These are phyloP conservation scores for Belonocnema kinseyi DNA, from an alignment of 1,140 invertebrate genomes.

Conservation along the genomic window DNA sequence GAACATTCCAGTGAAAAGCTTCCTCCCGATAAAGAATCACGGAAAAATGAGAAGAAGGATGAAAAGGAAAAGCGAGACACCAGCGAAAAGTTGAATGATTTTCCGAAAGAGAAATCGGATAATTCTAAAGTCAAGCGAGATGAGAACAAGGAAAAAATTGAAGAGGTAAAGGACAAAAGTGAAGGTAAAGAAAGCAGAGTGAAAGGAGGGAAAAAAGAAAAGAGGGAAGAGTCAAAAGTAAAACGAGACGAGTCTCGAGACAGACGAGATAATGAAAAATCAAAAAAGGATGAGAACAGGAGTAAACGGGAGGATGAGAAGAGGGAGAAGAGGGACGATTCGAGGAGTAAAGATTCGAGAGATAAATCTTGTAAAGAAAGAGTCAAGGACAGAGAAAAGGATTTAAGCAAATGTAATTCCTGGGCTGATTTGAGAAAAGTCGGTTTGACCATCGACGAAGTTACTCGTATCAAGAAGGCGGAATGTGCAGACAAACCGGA, in stretches of 20 bases:
- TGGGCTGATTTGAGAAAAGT: constrained; percentile 65
- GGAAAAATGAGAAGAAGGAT: constrained; percentile 50
- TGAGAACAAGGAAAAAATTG: constrained; percentile 41
- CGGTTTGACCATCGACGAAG: constrained; percentile 60
- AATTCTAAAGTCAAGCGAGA: constrained; percentile 46
- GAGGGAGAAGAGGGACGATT: constrained; percentile 48
- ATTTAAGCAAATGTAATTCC: constrained; percentile 54
- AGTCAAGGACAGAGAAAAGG: constrained; percentile 58
- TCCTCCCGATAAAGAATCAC: constrained; percentile 53
- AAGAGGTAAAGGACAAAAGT: constrained; percentile 37
- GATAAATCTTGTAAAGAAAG: constrained; percentile 47
- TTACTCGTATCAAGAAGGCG: constrained; percentile 53
- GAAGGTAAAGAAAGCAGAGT: constrained; percentile 39
- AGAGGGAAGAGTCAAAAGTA: not conserved
- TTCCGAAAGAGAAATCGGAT: constrained; percentile 42
- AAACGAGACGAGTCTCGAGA: constrained; percentile 27
- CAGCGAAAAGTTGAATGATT: constrained; percentile 45
- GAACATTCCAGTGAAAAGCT: constrained; percentile 50
- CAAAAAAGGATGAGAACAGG: constrained; percentile 32
- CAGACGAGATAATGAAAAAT: constrained; percentile 26
- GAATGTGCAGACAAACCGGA: constrained; percentile 53
- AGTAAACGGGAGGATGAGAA: constrained; percentile 35
- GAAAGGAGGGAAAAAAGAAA: constrained; percentile 38
- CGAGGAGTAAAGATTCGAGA: constrained; percentile 50
- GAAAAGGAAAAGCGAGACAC: constrained; percentile 56